Evolutionary conservation across 1,140 invertebrate genomes (phyloP).

Genomic region (Oncopodura yosiiana): DNA sequence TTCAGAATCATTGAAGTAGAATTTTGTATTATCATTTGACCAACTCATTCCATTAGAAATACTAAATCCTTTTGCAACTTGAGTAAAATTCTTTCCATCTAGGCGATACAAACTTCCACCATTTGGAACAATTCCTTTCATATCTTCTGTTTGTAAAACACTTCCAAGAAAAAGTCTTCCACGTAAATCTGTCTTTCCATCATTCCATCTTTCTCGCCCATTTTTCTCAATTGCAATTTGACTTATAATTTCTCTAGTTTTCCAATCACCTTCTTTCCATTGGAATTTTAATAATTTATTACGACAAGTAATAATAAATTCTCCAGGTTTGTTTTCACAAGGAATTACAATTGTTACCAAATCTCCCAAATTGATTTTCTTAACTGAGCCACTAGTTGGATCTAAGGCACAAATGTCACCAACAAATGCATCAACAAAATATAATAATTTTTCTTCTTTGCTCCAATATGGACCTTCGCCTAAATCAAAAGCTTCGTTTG

Average conservation of each 20-base stretch:
- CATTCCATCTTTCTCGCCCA: conserved; percentile 14
- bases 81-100: not conserved
- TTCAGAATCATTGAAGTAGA: conserved; percentile 22
- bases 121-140: not conserved
- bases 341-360: conserved; percentile 11
- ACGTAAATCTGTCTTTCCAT: conserved; percentile 7
- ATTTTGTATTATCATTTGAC: conserved; percentile 17
- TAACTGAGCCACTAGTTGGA: not conserved
- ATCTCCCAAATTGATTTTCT: not conserved
- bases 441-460: not conserved
- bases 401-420: conserved; percentile 6
- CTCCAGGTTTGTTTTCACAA: not conserved
- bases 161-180: conserved; percentile 21
- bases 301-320: conserved; percentile 4
- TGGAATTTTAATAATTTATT: conserved; percentile 10
- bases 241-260: not conserved
- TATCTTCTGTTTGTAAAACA: not conserved
- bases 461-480: conserved; percentile 19
- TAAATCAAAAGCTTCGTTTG: too few species aligned
- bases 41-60: conserved; percentile 23
- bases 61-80: not conserved
- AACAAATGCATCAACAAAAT: conserved; percentile 6
- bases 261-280: not conserved
- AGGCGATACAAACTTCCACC: conserved; percentile 10
- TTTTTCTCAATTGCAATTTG: not conserved